Evolutionary conservation across 2,797 vertebrate species (phyloP), one percentile per base, ranked within the genome.

Genomic region (Leptatherina wallacei): DNA sequence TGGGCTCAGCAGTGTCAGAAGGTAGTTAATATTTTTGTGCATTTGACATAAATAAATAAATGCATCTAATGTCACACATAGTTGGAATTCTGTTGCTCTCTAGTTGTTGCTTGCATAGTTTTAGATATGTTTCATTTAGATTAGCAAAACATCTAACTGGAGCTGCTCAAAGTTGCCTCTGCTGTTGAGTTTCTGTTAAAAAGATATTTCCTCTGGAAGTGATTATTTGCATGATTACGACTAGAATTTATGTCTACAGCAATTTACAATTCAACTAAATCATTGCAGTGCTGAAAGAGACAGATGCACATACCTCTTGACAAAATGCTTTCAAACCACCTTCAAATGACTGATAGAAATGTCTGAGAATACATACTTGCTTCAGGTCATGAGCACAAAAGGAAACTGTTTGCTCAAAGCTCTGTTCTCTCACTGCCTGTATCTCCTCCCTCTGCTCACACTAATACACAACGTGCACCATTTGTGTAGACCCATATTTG

Each of bases 231-330:
- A 9, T 16, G n/a, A 30, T 36, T 52, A 30, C 42, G 47, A 44
- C 33, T 16, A 29, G n/a, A 6, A 42, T 54, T 35, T 18, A 35
- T 1, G 16, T 60, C 9, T 27, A 20, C 12, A 65, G 20, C 5
- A 64, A 55, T 47, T 57, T 71, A 35, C 29, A 75, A 20, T 52
- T 68, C 10, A 65, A 71, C 3, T 16, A 69, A 68, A 57, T 1
- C 6, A 57, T 2, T 73, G 12, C 40, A 42, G 29, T 1, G 22
- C 3, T 18, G 35, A 7, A 81, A 71, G 58, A 58, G 13, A 58
- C 4, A 33, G 36, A 20, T 55, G 59, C 29, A 87, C 85, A n/a
- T 90, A 91, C 89, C 88, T 88, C 82, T 62, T 70, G 40, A 71
- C 24, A 66, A 73, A 74, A 44, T 13, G 62, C 27, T 71, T 57